Base-by-base conservation (phyloP, 2,797 vertebrate species). In the Gila robusta region DNA sequence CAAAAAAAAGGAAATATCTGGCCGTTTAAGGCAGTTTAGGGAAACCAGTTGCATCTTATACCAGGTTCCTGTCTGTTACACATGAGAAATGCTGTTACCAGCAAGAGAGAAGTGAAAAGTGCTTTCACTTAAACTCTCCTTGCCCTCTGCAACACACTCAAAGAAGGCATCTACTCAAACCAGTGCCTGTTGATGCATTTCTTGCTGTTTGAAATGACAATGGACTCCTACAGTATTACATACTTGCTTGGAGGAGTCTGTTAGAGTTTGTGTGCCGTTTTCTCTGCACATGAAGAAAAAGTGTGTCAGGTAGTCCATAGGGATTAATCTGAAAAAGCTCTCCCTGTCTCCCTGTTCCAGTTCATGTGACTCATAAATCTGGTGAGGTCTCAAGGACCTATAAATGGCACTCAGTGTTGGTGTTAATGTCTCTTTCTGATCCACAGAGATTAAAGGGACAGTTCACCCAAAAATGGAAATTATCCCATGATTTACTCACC, bases 391-490 rank as follows among this genome's bases (percentile, higher is more conserved):
- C 87, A 86, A 88, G 81, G 21, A 74, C 77, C 91, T 93, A 92
- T 90, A 91, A 92, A 54, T 91, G 89, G 90, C 89, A 79, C 84
- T 90, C 21, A 89, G 86, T 92, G 91, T 90, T 91, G 91, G 87
- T 92, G 90, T 54, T 66, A 54, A 67, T 87, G 90, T 90, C 87
- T 74, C 54, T 39, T 83, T 79, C 47, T 91, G 84, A 64, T 83
- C 79, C 72, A 64, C 66, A 17, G 87, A 84, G 82, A 88, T 87
- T 81, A 66, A 78, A 49, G 16, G 14, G 1, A 49, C 5, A 49
- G 5, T 49, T 49, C 47, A 49, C 47, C 14, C 47, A 49, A 49
- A 17, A 49, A 17, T 49, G 0, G 0, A 49, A 49, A 17, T 44
- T 12, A 44, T 10, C 11, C 44, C 11, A 44, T 12, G 11, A 44